These are phyloP conservation scores for Ptilonorhynchus violaceus DNA, from an alignment of 2,113 vertebrate species.

Conservation along the genomic window DNA sequence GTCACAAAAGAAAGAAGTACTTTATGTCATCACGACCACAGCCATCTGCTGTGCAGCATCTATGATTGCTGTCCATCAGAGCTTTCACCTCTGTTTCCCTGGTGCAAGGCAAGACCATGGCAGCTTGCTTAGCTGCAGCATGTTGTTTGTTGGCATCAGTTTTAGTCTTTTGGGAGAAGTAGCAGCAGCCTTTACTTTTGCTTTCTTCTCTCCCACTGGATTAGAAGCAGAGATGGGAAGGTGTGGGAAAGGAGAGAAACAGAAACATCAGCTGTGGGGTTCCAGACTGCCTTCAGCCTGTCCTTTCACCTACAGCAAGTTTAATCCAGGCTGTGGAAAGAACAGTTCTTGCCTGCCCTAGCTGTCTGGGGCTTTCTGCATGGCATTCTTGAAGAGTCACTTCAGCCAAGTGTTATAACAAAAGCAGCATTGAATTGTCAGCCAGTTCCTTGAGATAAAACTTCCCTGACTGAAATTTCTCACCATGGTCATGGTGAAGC, in stretches of 20 bases:
- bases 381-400: not conserved
- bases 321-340: not conserved
- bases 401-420: not conserved
- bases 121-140: not conserved
- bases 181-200: not conserved
- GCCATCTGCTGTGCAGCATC: not conserved
- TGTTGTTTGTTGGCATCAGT: not conserved
- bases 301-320: not conserved
- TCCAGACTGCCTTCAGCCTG: not conserved
- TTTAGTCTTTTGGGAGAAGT: not conserved
- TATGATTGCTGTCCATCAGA: not conserved
- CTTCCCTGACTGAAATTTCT: not conserved
- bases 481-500: not conserved
- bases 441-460: not conserved
- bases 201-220: not conserved
- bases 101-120: not conserved
- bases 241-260: not conserved
- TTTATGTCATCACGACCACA: not conserved
- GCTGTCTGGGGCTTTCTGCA: not conserved
- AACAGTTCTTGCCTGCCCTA: not conserved
- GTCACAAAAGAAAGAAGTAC: not conserved
- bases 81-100: not conserved
- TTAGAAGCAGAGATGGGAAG: not conserved
- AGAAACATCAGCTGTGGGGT: not conserved
- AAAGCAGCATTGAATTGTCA: not conserved